phyloP scores from a whole-genome alignment of 1,140 invertebrate species.

The Cherax quadricarinatus region DNA sequence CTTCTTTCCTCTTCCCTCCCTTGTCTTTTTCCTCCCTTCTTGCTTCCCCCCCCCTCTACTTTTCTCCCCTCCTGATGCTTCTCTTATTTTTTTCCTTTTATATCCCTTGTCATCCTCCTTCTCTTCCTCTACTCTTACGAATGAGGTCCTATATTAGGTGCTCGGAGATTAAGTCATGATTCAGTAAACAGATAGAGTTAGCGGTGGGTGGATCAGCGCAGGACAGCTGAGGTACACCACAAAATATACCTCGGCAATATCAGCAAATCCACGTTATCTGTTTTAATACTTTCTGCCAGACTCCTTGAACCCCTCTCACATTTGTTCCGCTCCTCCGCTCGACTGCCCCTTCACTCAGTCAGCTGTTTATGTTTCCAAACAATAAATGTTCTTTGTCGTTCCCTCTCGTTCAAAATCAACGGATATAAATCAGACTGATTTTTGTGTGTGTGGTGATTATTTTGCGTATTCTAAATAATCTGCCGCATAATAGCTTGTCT shows the following conservation, averaged over 20 bases:
- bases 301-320: not conserved
- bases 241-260: conserved; percentile 39
- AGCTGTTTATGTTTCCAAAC: too few relatives aligned
- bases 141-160: conserved; percentile 15
- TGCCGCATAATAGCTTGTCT: too few relatives aligned
- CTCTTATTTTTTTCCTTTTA: not conserved
- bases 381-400: not conserved
- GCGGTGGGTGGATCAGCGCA: conserved; percentile 1
- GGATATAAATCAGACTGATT: too few relatives aligned
- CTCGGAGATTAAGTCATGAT: conserved; percentile 37
- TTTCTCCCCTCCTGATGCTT: too few relatives aligned
- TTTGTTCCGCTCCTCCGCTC: not conserved
- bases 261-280: not conserved
- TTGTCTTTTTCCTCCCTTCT: not conserved
- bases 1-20: too few relatives aligned
- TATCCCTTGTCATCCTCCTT: not conserved
- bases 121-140: not conserved
- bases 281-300: conserved; percentile 14
- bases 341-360: not conserved
- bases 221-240: conserved; percentile 4
- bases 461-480: too few relatives aligned
- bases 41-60: not conserved
- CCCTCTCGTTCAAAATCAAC: not conserved
- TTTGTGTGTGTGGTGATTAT: too few relatives aligned
- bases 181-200: conserved; percentile 39